Base-by-base conservation (phyloP, 92 coral and sea anemone genomes). In the Zoanthus gigantus region DNA sequence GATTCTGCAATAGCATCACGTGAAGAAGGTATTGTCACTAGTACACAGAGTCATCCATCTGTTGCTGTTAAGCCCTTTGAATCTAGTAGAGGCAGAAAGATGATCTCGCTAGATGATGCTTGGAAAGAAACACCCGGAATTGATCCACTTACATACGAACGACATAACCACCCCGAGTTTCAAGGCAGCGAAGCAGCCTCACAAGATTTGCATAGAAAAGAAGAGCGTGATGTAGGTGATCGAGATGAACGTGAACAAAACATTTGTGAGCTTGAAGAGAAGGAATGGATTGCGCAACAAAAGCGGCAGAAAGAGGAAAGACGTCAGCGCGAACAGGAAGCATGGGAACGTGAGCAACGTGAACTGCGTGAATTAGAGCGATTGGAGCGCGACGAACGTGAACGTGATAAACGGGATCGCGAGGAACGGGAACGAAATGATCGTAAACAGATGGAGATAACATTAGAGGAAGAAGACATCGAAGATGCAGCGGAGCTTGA, bases 311-410 rank as follows among this genome's bases (percentile, higher is more conserved):
- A 91, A 71, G 94, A 91, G 72, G 72, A 44, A 56, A 72, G 85
- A 79, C 83, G 73, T 3, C 82, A n/a, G 54, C 94, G 94, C 68
- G 92, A 91, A 85, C 89, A 74, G 63, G 94, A 88, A 85, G 94
- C 92, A 16, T 79, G 94, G 90, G 94, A 91, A 80, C 92, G 85
- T 12, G 94, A 88, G 63, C 89, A 91, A n/a, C 94, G 90, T 57
- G 94, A 91, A 45, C 80, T 88, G 68, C 83, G 71, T 31, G 94
- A 88, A 72, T 79, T 91, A 58, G 91, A 91, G 11, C 82, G 87
- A n/a, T 84, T 78, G 53, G 92, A 89, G 47, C 84, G 83, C 23
- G 88, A 88, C 5, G 88, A 79, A 32, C 82, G 68, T 30, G 94
- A 91, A 53, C 94, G 92, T 13, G 94, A 91, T 10, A 80, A 88